Conservation (phyloP, 2,888 invertebrate species). For the Hoplodrina blanda region DNA sequence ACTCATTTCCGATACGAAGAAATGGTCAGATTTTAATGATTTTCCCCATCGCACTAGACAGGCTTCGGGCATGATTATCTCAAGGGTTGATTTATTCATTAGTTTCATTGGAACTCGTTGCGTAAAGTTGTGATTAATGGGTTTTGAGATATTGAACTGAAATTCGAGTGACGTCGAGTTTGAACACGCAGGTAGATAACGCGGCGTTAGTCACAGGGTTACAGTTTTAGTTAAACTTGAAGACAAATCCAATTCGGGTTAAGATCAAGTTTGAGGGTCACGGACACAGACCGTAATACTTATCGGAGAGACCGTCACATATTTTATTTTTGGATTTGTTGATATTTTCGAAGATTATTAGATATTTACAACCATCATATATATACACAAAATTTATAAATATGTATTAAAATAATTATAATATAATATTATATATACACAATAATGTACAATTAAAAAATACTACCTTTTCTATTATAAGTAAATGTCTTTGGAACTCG, state of each 20-base stretch:
- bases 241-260: neutral
- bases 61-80: conserved; percentile 18
- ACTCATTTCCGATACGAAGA: conserved; percentile 55
- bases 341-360: too few relatives aligned
- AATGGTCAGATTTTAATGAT: conserved; percentile 54
- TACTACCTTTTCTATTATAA: too few relatives aligned
- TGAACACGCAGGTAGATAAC: conserved; percentile 7
- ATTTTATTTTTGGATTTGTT: too few relatives aligned
- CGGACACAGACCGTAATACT: too few relatives aligned
- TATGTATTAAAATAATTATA: too few relatives aligned
- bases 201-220: conserved; percentile 36
- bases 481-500: too few relatives aligned
- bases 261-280: neutral
- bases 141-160: conserved; percentile 4
- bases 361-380: too few relatives aligned
- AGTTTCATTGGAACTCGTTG: conserved; percentile 35
- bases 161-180: conserved; percentile 9
- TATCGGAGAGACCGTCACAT: too few relatives aligned
- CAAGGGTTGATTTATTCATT: conserved; percentile 48
- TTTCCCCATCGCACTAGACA: conserved; percentile 25
- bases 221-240: neutral
- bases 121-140: conserved; percentile 38
- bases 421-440: too few relatives aligned
- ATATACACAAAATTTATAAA: too few relatives aligned
- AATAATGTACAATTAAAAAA: too few relatives aligned